phyloP scores from a whole-genome alignment of 2,113 vertebrate genomes.

The Pedionomus torquatus region DNA sequence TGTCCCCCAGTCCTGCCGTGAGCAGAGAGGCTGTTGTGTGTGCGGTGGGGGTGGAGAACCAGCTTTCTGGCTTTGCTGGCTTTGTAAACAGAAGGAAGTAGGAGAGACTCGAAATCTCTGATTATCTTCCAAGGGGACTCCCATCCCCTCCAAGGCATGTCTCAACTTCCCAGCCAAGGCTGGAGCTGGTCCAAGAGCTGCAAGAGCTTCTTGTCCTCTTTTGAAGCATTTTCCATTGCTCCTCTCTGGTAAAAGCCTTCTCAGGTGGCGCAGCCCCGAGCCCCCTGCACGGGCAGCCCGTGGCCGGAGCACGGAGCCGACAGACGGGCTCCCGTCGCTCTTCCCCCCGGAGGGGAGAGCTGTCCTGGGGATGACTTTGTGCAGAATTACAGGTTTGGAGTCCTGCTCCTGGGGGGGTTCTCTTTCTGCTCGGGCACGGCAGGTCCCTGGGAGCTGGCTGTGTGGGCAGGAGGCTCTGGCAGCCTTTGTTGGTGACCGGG shows the following conservation, averaged over 20 bases:
- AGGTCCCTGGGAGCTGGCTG: rapidly evolving
- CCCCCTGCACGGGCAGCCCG: neutral
- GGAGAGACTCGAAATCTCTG: constrained; percentile 32
- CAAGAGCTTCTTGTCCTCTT: neutral
- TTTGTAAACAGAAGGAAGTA: constrained; percentile 60
- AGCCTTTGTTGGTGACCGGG: neutral
- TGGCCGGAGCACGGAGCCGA: neutral
- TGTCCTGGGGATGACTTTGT: neutral
- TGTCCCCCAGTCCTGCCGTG: neutral
- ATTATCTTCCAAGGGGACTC: constrained; percentile 66
- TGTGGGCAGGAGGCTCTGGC: neutral
- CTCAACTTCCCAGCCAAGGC: constrained; percentile 43
- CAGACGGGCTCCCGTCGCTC: neutral
- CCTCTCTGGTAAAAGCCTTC: neutral
- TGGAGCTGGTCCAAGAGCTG: constrained; percentile 7
- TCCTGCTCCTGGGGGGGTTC: neutral
- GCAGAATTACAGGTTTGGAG: neutral
- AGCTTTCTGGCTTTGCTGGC: neutral
- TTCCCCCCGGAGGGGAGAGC: rapidly evolving
- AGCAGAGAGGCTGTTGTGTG: neutral
- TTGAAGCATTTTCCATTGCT: constrained; percentile 16
- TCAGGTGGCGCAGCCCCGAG: neutral
- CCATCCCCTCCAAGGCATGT: constrained; percentile 56
- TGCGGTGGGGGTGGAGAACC: neutral
- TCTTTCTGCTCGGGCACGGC: neutral